Evolutionary conservation across 2,113 vertebrate species (phyloP).

Genomic region (Otocyon megalotis): DNA sequence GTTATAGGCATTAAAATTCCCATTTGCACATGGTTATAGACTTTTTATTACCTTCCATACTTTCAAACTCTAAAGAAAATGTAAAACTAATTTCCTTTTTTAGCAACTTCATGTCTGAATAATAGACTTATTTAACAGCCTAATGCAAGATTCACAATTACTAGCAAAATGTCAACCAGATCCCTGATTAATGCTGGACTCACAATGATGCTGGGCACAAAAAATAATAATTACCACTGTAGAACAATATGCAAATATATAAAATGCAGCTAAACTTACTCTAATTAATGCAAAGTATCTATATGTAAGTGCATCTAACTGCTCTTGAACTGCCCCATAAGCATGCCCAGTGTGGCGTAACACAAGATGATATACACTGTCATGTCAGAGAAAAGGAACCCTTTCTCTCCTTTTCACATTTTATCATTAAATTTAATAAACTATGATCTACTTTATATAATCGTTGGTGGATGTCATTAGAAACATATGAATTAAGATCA

Average conservation of each 20-base stretch:
- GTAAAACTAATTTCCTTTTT: slow-evolving; percentile 53
- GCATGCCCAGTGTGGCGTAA: neutral
- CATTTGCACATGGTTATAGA: slow-evolving; percentile 6
- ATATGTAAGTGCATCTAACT: neutral
- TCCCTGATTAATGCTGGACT: neutral
- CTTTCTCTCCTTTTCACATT: neutral
- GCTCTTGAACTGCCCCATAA: neutral
- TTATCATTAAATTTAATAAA: slow-evolving; percentile 22
- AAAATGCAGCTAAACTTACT: neutral
- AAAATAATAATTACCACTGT: neutral
- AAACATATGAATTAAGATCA: slow-evolving; percentile 28
- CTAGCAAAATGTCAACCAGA: neutral
- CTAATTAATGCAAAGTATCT: neutral
- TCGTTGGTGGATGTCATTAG: neutral
- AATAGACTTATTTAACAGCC: neutral
- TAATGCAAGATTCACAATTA: slow-evolving; percentile 37
- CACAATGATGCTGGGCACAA: neutral
- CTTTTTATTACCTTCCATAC: neutral
- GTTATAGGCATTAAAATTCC: slow-evolving; percentile 50
- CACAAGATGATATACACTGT: neutral
- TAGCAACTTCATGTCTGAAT: slow-evolving; percentile 14
- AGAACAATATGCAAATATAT: neutral
- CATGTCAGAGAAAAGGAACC: neutral
- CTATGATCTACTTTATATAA: neutral
- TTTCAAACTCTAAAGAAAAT: slow-evolving; percentile 53